These are phyloP conservation scores for Campylomormyrus tamandua DNA, from an alignment of 2,113 vertebrate genomes.

Conservation along the genomic window DNA sequence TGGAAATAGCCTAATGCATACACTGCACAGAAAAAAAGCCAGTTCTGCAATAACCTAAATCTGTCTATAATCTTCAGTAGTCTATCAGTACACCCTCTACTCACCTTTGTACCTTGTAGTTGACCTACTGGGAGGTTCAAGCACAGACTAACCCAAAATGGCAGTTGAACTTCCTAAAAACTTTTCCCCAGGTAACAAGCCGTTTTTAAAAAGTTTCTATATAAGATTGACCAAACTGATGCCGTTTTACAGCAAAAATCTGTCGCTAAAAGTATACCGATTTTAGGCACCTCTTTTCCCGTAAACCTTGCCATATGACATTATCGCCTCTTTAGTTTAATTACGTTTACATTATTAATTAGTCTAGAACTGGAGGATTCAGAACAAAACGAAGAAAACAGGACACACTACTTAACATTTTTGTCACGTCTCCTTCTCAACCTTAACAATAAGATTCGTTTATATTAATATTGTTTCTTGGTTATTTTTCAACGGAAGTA, in stretches of 20 bases:
- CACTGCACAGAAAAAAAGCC: background rate
- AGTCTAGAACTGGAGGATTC: background rate
- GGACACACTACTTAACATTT: background rate
- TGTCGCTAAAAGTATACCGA: background rate
- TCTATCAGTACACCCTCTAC: background rate
- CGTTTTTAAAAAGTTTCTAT: background rate
- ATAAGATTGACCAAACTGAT: background rate
- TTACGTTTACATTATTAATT: background rate
- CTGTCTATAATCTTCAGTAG: background rate
- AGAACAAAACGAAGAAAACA: background rate
- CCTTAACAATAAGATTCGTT: background rate
- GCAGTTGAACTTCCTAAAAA: background rate
- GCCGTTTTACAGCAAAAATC: background rate
- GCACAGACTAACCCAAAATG: background rate
- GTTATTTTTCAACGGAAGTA: background rate
- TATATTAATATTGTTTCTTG: background rate
- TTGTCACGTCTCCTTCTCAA: background rate
- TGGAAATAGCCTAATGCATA: background rate
- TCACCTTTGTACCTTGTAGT: background rate
- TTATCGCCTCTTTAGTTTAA: background rate
- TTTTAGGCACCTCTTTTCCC: background rate
- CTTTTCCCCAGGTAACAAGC: background rate
- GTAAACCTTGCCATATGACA: background rate
- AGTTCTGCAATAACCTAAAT: background rate
- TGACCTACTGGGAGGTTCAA: background rate